Percentiles rank a stretch among this genome's conserved stretches.
phyloP scores from a whole-genome alignment of 2,797 vertebrate species.

The Decapterus maruadsi region DNA sequence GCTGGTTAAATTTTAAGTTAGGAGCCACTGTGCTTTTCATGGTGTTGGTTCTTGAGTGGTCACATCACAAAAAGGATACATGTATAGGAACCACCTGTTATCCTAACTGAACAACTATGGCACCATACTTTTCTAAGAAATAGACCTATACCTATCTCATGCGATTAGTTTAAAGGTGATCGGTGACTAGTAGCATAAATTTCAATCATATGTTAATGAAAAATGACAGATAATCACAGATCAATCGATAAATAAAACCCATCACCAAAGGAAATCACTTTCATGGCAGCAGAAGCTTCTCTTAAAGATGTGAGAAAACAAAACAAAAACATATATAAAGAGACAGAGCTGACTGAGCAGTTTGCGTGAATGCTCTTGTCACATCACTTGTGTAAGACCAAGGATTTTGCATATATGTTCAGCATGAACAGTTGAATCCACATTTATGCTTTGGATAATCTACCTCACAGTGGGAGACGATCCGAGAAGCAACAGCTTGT shows the following conservation, averaged over 20 bases:
- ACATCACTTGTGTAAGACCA: slow-evolving; percentile 15
- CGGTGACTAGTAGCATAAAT: too few relatives aligned
- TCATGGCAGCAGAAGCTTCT: slow-evolving; percentile 38
- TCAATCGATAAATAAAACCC: neutral
- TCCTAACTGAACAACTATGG: neutral
- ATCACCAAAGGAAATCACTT: slow-evolving; percentile 32
- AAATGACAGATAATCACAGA: too few relatives aligned
- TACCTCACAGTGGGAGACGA: slow-evolving; percentile 3
- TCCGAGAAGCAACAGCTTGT: slow-evolving; percentile 27
- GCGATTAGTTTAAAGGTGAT: too few relatives aligned
- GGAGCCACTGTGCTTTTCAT: too few relatives aligned
- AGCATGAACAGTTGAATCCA: slow-evolving; percentile 46
- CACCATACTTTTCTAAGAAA: too few relatives aligned
- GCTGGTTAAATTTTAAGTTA: too few relatives aligned
- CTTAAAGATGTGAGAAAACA: neutral
- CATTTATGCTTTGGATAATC: slow-evolving; percentile 30
- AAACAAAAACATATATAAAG: neutral
- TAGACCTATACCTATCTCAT: too few relatives aligned
- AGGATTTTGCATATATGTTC: slow-evolving; percentile 52
- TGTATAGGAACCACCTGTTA: slow-evolving; percentile 4
- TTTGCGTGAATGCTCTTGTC: slow-evolving; percentile 29
- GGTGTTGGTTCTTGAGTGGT: neutral
- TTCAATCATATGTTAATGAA: too few relatives aligned
- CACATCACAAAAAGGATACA: slow-evolving; percentile 9
- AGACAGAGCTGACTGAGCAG: slow-evolving; percentile 38